Percentiles rank a stretch among this genome's conserved stretches.
Evolutionary conservation across 2,888 invertebrate genomes (phyloP).

Genomic region (Drosophila kuntzei): DNA sequence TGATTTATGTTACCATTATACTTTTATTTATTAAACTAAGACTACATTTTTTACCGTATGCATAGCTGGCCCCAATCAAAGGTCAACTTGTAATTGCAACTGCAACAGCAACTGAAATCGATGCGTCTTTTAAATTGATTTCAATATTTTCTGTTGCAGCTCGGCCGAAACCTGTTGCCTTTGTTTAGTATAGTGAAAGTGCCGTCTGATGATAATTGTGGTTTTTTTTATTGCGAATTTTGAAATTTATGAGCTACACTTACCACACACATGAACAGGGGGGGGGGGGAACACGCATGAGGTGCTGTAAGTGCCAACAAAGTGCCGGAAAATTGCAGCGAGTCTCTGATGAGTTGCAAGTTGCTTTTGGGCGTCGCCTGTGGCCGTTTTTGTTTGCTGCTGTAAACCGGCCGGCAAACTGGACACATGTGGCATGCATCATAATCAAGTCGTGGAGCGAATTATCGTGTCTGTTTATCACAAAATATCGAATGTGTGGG

Average conservation of each 20-base stretch:
- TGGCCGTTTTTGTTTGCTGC: constrained; percentile 20
- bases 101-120: constrained; percentile 6
- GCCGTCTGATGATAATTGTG: constrained; percentile 28
- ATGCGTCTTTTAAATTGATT: constrained; percentile 18
- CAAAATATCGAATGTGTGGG: constrained; percentile 46
- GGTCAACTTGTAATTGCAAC: constrained; percentile 9
- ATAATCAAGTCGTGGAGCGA: constrained; percentile 52
- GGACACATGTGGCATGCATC: constrained; percentile 52
- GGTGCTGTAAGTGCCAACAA: constrained; percentile 68
- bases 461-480: constrained; percentile 53
- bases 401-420: background rate
- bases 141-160: constrained; percentile 6
- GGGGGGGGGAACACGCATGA: constrained; percentile 58
- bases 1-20: background rate
- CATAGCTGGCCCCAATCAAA: constrained; percentile 1
- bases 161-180: constrained; percentile 31
- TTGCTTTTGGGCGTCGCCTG: constrained; percentile 49
- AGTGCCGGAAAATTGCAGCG: constrained; percentile 68
- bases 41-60: background rate
- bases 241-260: constrained; percentile 54
- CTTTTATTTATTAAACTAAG: background rate
- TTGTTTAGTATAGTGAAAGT: constrained; percentile 51
- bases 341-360: constrained; percentile 62
- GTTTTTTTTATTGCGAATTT: constrained; percentile 31
- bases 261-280: constrained; percentile 10